phyloP scores from a whole-genome alignment of 2,797 vertebrate species.

The Myotis myotis region DNA sequence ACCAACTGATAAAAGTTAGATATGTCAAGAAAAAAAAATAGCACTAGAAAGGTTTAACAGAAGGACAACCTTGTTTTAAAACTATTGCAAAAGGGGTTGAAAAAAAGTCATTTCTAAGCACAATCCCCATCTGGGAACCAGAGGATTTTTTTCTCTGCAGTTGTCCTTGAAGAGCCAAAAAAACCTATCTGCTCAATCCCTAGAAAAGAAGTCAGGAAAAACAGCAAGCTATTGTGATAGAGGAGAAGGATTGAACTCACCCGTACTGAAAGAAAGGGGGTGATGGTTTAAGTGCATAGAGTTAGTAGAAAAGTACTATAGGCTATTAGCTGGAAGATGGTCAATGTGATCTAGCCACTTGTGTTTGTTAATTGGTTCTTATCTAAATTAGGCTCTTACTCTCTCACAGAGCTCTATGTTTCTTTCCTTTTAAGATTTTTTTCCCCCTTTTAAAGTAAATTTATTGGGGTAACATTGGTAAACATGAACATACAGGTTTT shows the following conservation, averaged over 20 bases:
- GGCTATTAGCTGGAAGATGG: background rate
- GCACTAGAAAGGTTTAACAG: background rate
- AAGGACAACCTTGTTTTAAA: background rate
- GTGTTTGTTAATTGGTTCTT: background rate
- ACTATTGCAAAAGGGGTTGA: background rate
- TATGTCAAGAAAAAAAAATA: background rate
- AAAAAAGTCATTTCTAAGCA: background rate
- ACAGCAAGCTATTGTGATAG: background rate
- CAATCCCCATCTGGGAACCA: background rate
- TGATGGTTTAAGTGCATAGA: background rate
- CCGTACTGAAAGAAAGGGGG: background rate
- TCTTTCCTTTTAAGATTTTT: too few species aligned
- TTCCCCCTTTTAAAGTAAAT: too few species aligned
- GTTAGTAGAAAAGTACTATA: background rate
- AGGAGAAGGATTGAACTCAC: background rate
- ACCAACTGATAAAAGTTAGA: background rate
- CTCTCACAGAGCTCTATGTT: background rate
- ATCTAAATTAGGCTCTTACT: background rate
- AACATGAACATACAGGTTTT: too few species aligned
- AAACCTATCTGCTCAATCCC: background rate
- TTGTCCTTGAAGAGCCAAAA: background rate
- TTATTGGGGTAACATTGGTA: too few species aligned
- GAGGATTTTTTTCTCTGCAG: background rate
- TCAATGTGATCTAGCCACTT: background rate
- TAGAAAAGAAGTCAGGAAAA: background rate